Base-by-base conservation (phyloP, 2,888 invertebrate genomes). In the Apocheima hispidaria region DNA sequence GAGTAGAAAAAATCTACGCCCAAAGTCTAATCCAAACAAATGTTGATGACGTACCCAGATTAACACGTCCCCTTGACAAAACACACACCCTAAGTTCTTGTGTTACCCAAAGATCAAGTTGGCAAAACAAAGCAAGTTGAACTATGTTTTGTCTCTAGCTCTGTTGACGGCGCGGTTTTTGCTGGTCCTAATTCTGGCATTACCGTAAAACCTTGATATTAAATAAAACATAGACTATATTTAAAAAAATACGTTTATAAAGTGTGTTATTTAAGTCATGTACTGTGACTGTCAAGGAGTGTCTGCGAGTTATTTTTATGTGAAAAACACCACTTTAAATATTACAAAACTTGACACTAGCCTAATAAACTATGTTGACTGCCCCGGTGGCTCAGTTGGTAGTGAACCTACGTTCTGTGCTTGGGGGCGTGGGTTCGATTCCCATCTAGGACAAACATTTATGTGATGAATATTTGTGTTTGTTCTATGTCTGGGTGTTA, bases 71-170 rank as follows among this genome's bases (percentile, higher is more conserved):
- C 18, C 35, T 35, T 21, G 40, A 41, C 49, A 56, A 56, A 56
- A 41, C 44, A 35, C 12, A 14, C 30, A 4, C 33, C 14, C 46
- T 30, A 23, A 21, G 9, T 10, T 21, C 21, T 21, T 21, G 9
- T 0, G 4, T 16, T 14, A 9, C 18, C 53, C 28, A 48, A 20
- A 9, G 46, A 4, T 3, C 14, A 21, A 52, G 36, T 51, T 16
- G 30, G 23, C n/a, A 66, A 69, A 69, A 69, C 64, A 51, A 50
- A 58, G 40, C 43, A 35, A 54, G 38, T 61, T 57, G 60, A 63
- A 65, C 64, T 65, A 51, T 67, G 69, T 64, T 69, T 64, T 67
- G 63, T 58, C 40, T 48, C 50, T 60, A 20, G 36, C 52, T 57
- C 35, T 18, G 58, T 49, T 33, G 55, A 26, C 50, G 38, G 30